These are phyloP conservation scores for Caenorhabditis sulstoni DNA, from an alignment of 2,888 invertebrate genomes.

Conservation along the genomic window DNA sequence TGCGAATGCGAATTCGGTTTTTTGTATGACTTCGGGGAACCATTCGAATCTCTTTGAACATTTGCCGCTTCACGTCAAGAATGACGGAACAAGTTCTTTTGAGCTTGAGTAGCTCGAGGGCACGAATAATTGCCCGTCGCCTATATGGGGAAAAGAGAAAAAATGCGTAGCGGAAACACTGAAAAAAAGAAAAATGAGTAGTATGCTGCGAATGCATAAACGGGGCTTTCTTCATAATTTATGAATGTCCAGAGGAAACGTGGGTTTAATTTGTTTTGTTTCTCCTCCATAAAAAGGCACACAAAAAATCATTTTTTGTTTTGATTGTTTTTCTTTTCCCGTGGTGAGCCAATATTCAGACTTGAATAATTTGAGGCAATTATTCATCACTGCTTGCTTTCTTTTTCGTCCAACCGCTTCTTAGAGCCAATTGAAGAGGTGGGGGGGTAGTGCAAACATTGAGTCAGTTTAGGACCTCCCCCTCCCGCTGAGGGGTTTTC, in stretches of 20 bases:
- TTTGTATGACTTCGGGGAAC: conserved; percentile 45
- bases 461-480: conserved; percentile 18
- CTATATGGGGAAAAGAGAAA: conserved; percentile 17
- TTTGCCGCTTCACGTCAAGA: conserved; percentile 31
- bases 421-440: conserved; percentile 37
- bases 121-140: conserved; percentile 53
- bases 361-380: conserved; percentile 41
- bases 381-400: conserved; percentile 19
- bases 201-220: conserved; percentile 37
- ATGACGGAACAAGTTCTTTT: conserved; percentile 37
- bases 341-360: background rate
- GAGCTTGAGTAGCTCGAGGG: conserved; percentile 23
- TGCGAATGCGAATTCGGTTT: conserved; percentile 6
- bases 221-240: conserved; percentile 44
- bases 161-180: conserved; percentile 24
- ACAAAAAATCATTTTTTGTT: background rate
- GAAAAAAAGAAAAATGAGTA: conserved; percentile 34
- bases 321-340: background rate
- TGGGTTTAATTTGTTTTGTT: conserved; percentile 2
- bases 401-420: conserved; percentile 20
- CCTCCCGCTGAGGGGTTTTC: conserved; percentile 13
- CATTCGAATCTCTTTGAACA: conserved; percentile 52
- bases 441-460: conserved; percentile 40
- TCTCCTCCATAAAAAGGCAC: background rate
- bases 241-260: conserved; percentile 19